These are phyloP conservation scores for Podarcis siculus DNA, from an alignment of 2,797 vertebrate genomes.

Conservation along the genomic window DNA sequence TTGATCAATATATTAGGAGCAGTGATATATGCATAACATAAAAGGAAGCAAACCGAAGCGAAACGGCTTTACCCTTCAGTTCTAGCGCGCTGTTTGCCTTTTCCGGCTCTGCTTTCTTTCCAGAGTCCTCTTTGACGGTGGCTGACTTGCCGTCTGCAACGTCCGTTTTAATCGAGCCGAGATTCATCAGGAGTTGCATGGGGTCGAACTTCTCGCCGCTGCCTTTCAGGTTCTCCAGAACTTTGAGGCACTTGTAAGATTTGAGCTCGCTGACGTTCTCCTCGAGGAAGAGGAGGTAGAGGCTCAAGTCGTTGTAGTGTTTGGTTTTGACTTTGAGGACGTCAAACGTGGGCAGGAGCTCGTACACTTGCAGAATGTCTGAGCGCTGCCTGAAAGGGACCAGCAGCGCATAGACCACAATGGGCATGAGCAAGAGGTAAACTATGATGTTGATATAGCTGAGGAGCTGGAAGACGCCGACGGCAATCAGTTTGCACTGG, in stretches of 20 bases:
- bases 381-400: slow-evolving; percentile 82
- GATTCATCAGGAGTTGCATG: slow-evolving; percentile 86
- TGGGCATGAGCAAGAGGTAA: slow-evolving; percentile 84
- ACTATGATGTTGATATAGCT: slow-evolving; percentile 90
- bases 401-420: slow-evolving; percentile 84
- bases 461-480: slow-evolving; percentile 92
- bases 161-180: slow-evolving; percentile 91
- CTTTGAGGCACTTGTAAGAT: slow-evolving; percentile 95
- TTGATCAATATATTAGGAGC: not conserved
- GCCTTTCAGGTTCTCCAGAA: slow-evolving; percentile 89
- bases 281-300: slow-evolving; percentile 92
- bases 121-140: slow-evolving; percentile 23
- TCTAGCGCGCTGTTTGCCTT: slow-evolving; percentile 64
- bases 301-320: slow-evolving; percentile 87
- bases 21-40: not conserved
- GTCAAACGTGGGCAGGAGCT: slow-evolving; percentile 88
- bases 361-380: slow-evolving; percentile 85
- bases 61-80: slow-evolving; percentile 79
- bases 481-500: slow-evolving; percentile 94
- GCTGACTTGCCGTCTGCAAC: slow-evolving; percentile 80
- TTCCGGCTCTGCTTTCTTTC: slow-evolving; percentile 34
- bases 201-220: slow-evolving; percentile 85
- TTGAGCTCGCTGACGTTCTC: slow-evolving; percentile 97
- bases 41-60: not conserved
- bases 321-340: slow-evolving; percentile 83